Conservation (phyloP, 2,797 vertebrate genomes). For the Scomberomorus guttatus region DNA sequence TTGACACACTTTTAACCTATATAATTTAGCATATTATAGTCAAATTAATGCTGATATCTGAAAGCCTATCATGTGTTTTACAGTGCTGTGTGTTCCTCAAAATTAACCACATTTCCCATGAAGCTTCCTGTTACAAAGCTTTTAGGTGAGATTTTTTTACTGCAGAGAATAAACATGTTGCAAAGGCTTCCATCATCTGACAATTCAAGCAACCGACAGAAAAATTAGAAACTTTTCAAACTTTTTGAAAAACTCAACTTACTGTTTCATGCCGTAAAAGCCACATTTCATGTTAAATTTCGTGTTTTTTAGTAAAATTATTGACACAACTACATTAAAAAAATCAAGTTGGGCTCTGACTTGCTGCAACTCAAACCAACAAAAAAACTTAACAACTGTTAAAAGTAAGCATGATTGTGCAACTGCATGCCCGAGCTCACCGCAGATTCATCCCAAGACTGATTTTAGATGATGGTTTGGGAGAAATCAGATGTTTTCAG, state of each 20-base stretch:
- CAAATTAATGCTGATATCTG: background rate
- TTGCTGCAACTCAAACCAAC: too few relatives aligned
- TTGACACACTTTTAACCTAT: background rate
- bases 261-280: background rate
- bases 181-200: background rate
- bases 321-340: background rate
- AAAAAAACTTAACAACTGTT: too few relatives aligned
- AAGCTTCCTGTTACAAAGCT: slow-evolving; percentile 32
- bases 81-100: slow-evolving; percentile 10
- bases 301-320: background rate
- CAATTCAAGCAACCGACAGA: background rate
- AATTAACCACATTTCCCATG: slow-evolving; percentile 28
- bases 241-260: background rate
- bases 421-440: background rate
- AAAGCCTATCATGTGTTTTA: background rate
- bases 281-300: background rate
- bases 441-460: background rate
- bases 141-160: background rate
- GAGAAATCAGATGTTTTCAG: background rate
- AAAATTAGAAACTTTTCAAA: background rate
- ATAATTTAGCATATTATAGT: background rate
- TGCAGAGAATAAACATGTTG: background rate
- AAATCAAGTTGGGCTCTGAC: background rate
- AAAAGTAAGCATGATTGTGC: background rate
- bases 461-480: background rate